Base-by-base conservation (phyloP, 2,113 vertebrate genomes). In the Calyptommatus sinebrachiatus region DNA sequence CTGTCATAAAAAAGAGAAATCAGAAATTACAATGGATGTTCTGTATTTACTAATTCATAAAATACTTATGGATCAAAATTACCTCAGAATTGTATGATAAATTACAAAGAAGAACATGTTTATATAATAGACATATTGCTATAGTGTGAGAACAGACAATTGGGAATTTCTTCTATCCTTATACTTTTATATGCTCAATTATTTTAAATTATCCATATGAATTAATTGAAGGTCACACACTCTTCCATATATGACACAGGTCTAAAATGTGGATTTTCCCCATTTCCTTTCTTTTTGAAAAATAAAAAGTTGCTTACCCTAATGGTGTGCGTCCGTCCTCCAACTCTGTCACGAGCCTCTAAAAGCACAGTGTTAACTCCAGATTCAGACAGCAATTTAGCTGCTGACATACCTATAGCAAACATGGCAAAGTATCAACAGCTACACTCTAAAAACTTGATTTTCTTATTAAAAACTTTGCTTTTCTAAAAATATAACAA, bases 311-410 rank as follows among this genome's bases (percentile, higher is more conserved):
- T 60, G 86, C 94, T 92, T 90, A 96, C 96, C 71, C 88, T 93
- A 81, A 96, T 62, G 11, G 96, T 97, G 77, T 93, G 94, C 22
- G 95, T 97, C 89, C 96, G 93, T 86, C 96, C 96, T 79, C 96
- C 96, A 82, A 97, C 96, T 89, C 96, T 91, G 84, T 96, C 76
- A 60, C 93, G 92, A 14, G 96, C 96, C 80, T 97, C 96, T 61
- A 97, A 92, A 70, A 97, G 95, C 82, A 96, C 87, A 86, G 96
- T 94, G 0, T 18, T 94, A 84, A 94, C 45, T 29, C 91, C 94
- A 90, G 92, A 86, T 82, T 96, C 94, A 50, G 80, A 86, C 16
- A 97, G 89, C 74, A 96, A 86, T 53, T 96, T 96, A 83, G 96
- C 96, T 5, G 96, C 96, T 0, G 94, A 94, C 83, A 97, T 88